phyloP scores from a whole-genome alignment of 2,797 vertebrate species.

The Lepus oiostolus region DNA sequence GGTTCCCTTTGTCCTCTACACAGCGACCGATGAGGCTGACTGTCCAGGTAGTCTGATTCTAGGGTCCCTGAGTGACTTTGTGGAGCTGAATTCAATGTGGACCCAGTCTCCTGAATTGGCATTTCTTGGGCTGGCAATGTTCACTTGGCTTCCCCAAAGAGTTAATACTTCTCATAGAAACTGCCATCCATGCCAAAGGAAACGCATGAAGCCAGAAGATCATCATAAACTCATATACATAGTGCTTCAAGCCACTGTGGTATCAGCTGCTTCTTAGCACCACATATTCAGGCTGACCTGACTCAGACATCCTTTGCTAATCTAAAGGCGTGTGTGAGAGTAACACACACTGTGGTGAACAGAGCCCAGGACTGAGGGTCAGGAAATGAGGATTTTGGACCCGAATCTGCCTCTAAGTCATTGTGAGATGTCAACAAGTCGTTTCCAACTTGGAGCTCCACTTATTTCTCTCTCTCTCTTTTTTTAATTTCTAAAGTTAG shows the following conservation, averaged over 20 bases:
- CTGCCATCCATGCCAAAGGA: no score
- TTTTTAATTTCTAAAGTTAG: conserved; percentile 21
- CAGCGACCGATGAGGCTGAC: neutral
- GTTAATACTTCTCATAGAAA: no score
- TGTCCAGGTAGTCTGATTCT: neutral
- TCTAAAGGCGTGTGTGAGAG: neutral
- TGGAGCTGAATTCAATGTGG: neutral
- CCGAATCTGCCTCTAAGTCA: neutral
- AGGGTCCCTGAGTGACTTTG: neutral
- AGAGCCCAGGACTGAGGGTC: neutral
- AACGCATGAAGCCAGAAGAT: no score
- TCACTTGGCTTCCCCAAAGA: no score
- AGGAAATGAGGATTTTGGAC: neutral
- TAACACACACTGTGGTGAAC: neutral
- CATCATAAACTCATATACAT: neutral
- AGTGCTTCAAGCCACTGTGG: neutral
- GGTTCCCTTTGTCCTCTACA: neutral
- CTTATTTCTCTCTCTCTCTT: neutral
- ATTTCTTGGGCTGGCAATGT: no score
- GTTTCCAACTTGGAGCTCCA: neutral
- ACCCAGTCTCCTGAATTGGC: no score
- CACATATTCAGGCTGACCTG: neutral
- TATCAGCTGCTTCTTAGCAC: neutral
- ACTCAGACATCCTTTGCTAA: neutral
- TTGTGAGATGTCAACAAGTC: neutral